A percentile compares a stretch with the other conserved stretches of the same genome.
Conservation (phyloP, 2,888 invertebrate species). For the Oscheius sp. region DNA sequence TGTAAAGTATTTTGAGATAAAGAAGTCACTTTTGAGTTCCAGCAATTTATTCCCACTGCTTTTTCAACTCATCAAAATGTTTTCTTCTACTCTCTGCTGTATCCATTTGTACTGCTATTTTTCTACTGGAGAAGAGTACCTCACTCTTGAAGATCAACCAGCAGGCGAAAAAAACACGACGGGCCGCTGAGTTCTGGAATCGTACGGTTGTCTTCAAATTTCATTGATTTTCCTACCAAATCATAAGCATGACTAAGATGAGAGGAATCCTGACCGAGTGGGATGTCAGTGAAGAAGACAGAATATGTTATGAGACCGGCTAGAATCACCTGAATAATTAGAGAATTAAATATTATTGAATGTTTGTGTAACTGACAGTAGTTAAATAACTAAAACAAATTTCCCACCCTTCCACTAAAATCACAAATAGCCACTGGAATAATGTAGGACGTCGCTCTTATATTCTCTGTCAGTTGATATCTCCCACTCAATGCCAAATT, state of each 20-base stretch:
- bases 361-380: too few species aligned
- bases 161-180: conserved; percentile 7
- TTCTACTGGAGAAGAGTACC: neutral
- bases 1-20: neutral
- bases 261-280: conserved; percentile 15
- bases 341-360: neutral
- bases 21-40: neutral
- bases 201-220: neutral
- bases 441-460: conserved; percentile 11
- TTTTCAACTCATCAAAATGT: conserved; percentile 12
- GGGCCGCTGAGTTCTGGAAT: conserved; percentile 1
- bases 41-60: conserved; percentile 17
- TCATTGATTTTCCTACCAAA: neutral
- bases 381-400: neutral
- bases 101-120: neutral
- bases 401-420: conserved; percentile 4
- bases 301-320: conserved; percentile 14
- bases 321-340: conserved; percentile 3
- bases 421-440: conserved; percentile 26
- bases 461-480: conserved; percentile 22
- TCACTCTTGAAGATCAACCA: conserved; percentile 21
- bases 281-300: conserved; percentile 24
- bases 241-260: conserved; percentile 30
- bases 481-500: conserved; percentile 9
- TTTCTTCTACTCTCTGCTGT: neutral